Conservation (phyloP, 2,888 invertebrate species). For the Orthosia cruda region DNA sequence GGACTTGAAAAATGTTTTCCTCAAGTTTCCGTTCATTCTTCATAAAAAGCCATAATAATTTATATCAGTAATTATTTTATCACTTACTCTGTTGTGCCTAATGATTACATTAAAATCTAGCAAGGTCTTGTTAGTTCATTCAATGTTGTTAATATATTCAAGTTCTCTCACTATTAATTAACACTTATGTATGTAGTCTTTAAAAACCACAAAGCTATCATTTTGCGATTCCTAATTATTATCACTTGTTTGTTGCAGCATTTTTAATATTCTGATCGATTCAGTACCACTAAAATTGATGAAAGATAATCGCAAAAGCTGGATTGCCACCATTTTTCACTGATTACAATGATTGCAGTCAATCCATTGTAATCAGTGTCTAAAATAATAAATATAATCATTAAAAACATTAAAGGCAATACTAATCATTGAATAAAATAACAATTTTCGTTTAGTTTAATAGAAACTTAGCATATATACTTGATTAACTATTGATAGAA, state of each 20-base stretch:
- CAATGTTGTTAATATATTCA: constrained; percentile 5
- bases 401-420: neutral
- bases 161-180: constrained; percentile 4
- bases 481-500: neutral
- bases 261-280: neutral
- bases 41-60: constrained; percentile 59
- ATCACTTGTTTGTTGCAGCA: neutral
- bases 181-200: neutral
- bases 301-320: neutral
- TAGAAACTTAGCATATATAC: neutral
- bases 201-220: constrained; percentile 7
- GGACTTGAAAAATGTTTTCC: constrained; percentile 69
- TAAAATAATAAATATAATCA: neutral
- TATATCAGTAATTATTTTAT: constrained; percentile 57
- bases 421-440: neutral
- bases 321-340: neutral
- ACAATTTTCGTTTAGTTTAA: neutral
- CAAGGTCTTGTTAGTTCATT: constrained; percentile 34
- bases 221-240: neutral
- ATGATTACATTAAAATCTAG: constrained; percentile 31
- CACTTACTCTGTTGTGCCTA: constrained; percentile 39
- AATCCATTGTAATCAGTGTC: no score
- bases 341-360: no score
- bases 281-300: constrained; percentile 4
- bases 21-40: constrained; percentile 59